Evolutionary conservation across 2,888 invertebrate species (phyloP).

Genomic region (Baronia brevicornis): DNA sequence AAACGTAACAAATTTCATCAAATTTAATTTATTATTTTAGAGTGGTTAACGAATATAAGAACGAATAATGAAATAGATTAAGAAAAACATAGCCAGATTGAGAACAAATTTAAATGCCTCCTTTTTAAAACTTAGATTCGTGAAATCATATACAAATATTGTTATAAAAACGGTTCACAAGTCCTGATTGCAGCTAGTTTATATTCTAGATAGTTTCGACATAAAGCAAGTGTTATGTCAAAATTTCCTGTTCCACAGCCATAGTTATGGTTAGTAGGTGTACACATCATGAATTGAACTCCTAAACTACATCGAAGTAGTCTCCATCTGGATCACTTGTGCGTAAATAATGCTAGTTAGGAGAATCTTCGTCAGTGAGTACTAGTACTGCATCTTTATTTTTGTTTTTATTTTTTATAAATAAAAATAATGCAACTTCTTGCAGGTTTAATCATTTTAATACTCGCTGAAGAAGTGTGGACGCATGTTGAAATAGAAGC

Average conservation of each 20-base stretch:
- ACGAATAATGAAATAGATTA: too few species aligned
- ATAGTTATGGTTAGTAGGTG: constrained; percentile 36
- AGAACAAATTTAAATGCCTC: too few species aligned
- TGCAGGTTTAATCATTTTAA: constrained; percentile 48
- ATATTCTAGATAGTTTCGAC: constrained; percentile 36
- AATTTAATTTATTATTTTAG: too few species aligned
- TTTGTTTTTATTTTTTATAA: constrained; percentile 3
- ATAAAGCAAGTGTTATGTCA: constrained; percentile 39
- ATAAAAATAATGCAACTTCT: constrained; percentile 11
- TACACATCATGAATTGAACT: constrained; percentile 36
- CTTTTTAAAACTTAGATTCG: too few species aligned
- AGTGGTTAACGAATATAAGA: too few species aligned
- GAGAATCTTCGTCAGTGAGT: constrained; percentile 46
- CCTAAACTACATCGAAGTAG: constrained; percentile 33
- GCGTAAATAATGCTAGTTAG: constrained; percentile 46
- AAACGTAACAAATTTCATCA: too few species aligned
- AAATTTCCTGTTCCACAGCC: constrained; percentile 46
- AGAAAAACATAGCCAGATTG: too few species aligned
- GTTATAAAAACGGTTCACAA: constrained; percentile 28
- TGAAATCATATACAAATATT: too few species aligned
- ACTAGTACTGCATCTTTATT: neutral
- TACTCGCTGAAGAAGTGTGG: constrained; percentile 47
- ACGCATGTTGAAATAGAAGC: constrained; percentile 63
- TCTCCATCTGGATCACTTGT: constrained; percentile 26
- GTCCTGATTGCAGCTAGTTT: constrained; percentile 22